phyloP scores from a whole-genome alignment of 2,888 invertebrate genomes.

The Drosophila engyochracea region DNA sequence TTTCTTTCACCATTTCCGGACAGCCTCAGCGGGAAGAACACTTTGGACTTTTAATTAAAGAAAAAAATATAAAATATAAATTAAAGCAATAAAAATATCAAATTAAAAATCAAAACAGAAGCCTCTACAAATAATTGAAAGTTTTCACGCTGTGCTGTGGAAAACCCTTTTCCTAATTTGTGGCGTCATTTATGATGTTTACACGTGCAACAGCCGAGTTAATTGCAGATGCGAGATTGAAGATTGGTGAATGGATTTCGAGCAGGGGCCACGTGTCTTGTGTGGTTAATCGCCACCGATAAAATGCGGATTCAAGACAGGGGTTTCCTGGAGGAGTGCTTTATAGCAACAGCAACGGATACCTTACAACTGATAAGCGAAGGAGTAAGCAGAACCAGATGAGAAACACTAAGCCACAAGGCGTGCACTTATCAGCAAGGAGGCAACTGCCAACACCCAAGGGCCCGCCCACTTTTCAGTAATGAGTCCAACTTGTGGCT shows the following conservation, averaged over 20 bases:
- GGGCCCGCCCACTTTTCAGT: slow-evolving; percentile 35
- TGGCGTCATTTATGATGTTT: slow-evolving; percentile 15
- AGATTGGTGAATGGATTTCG: slow-evolving; percentile 2
- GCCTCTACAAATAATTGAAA: slow-evolving; percentile 20
- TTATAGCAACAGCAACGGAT: slow-evolving; percentile 20
- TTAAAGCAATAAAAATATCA: background rate
- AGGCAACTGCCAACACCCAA: slow-evolving; percentile 48
- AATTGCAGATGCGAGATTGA: slow-evolving; percentile 3
- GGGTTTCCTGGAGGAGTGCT: slow-evolving; percentile 7
- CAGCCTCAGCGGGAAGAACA: background rate
- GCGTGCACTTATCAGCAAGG: slow-evolving; percentile 69
- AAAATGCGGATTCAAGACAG: slow-evolving; percentile 27
- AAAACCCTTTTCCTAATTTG: slow-evolving; percentile 23
- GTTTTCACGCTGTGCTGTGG: slow-evolving; percentile 12
- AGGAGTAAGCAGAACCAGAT: slow-evolving; percentile 23
- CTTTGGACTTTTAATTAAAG: slow-evolving; percentile 30
- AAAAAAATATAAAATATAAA: background rate
- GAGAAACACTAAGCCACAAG: slow-evolving; percentile 54
- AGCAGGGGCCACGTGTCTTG: slow-evolving; percentile 21
- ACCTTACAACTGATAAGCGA: slow-evolving; percentile 53
- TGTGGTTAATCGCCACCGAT: slow-evolving; percentile 47
- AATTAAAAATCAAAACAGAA: slow-evolving; percentile 10
- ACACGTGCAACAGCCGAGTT: slow-evolving; percentile 26
- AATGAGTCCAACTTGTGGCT: slow-evolving; percentile 36
- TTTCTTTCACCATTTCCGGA: background rate